Base-by-base conservation (phyloP, 2,888 invertebrate genomes). In the Serripes groenlandicus region DNA sequence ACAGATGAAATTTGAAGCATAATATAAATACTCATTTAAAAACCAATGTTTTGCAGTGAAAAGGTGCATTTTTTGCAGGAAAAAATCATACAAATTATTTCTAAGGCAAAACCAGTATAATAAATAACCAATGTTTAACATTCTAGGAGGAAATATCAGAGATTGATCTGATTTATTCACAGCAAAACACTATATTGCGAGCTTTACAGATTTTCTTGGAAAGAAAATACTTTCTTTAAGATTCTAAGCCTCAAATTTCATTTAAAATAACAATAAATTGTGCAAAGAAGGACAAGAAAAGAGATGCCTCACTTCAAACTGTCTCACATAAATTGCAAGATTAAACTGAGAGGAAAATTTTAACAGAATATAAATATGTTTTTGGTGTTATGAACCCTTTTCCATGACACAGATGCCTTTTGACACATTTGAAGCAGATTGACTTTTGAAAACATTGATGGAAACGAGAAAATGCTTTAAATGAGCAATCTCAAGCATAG, bases 211-310 rank as follows among this genome's bases (percentile, higher is more conserved):
- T 66, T 42, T 66, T 66, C 42, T 37, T 30, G 28, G 66, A 23
- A 66, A 66, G 21, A 3, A 66, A 66, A 42, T 66, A 66, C 66
- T 66, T 66, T 42, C 66, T 42, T 23, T 34, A 35, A 42, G 66
- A 42, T 35, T 66, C 35, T 11, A 26, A 66, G 66, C 42, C 28
- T 66, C 66, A 42, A 66, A 42, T 66, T 66, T 66, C 66, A 26
- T 66, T 66, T 66, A 35, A 66, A 66, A 66, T 66, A 37, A 66
- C 66, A 66, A 66, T 66, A 66, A 66, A 66, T 66, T 42, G 26
- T 42, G 49, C 26, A 66, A 37, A 7, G 26, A 66, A 42, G 42
- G 42, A 26, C 42, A 15, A 18, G 34, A n/a, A 66, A 66, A 42
- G 42, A 42, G 28, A 66, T 66, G 66, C 42, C 28, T 66, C 42